These are phyloP conservation scores for Chaetorhynchus papuensis DNA, from an alignment of 2,113 vertebrate genomes.

Conservation along the genomic window DNA sequence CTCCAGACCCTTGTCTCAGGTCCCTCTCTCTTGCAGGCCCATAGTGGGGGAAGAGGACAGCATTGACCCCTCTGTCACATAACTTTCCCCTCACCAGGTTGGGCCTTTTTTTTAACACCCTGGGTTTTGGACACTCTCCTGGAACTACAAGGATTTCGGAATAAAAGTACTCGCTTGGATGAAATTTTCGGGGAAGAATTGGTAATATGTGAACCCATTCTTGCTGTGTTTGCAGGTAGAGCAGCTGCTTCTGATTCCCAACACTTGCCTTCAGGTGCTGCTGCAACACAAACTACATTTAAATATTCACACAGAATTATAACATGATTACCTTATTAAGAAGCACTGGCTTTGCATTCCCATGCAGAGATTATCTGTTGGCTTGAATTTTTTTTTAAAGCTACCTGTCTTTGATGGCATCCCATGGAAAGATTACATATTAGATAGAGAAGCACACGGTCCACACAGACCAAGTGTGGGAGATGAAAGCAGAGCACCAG, in stretches of 20 bases:
- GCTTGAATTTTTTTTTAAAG: background rate
- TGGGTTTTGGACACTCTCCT: background rate
- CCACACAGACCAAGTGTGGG: background rate
- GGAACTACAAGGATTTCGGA: background rate
- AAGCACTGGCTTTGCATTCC: background rate
- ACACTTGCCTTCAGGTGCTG: background rate
- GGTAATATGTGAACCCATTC: background rate
- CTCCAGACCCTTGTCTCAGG: background rate
- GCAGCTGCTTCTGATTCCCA: background rate
- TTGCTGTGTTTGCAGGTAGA: background rate
- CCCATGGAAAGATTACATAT: background rate
- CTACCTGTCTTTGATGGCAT: background rate
- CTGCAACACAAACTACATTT: background rate
- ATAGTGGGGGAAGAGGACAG: background rate
- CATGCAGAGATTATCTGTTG: background rate
- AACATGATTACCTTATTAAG: background rate
- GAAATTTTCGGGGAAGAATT: background rate
- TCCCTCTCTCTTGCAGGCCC: background rate
- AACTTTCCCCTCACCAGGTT: background rate
- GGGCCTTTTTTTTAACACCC: background rate
- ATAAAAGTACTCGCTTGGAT: background rate
- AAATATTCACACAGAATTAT: background rate
- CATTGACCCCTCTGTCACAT: fast-evolving
- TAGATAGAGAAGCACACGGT: background rate
- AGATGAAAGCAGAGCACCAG: background rate